Evolutionary conservation across 2,113 vertebrate species (phyloP).

Genomic region (Anhinga rufa): DNA sequence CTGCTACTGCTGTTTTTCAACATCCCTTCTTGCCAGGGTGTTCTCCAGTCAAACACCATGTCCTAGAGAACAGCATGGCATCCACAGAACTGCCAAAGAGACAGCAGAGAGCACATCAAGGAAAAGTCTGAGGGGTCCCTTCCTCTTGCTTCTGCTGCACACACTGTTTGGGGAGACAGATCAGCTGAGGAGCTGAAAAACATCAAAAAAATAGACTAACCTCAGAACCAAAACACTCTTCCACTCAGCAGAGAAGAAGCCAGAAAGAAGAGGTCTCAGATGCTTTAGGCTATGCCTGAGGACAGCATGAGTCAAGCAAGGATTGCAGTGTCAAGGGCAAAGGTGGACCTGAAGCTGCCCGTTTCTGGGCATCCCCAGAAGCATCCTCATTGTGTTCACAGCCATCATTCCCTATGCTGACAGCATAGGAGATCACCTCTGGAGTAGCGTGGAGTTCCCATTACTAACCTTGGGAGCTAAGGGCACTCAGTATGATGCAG

Average conservation of each 20-base stretch:
- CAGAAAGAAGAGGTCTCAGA: not conserved
- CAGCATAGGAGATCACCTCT: not conserved
- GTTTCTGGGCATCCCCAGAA: not conserved
- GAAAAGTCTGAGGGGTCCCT: not conserved
- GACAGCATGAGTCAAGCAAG: not conserved
- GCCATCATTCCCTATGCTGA: not conserved
- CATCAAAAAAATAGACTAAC: not conserved
- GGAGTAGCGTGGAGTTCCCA: not conserved
- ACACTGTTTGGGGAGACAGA: not conserved
- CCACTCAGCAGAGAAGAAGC: not conserved
- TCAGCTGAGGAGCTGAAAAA: not conserved
- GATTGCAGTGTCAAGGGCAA: not conserved
- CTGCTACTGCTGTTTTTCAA: constrained; percentile 1
- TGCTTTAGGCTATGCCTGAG: not conserved
- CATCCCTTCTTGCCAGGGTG: not conserved
- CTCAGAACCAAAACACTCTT: not conserved
- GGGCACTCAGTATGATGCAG: not conserved
- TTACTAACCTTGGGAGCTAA: not conserved
- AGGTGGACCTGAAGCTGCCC: not conserved
- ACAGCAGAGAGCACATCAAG: not conserved
- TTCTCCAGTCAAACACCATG: not conserved
- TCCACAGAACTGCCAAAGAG: not conserved
- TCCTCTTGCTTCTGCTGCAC: not conserved
- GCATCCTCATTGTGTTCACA: not conserved
- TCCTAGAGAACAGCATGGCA: not conserved